Evolutionary conservation across 2,888 invertebrate species (phyloP).

Genomic region (Molorchus minor): DNA sequence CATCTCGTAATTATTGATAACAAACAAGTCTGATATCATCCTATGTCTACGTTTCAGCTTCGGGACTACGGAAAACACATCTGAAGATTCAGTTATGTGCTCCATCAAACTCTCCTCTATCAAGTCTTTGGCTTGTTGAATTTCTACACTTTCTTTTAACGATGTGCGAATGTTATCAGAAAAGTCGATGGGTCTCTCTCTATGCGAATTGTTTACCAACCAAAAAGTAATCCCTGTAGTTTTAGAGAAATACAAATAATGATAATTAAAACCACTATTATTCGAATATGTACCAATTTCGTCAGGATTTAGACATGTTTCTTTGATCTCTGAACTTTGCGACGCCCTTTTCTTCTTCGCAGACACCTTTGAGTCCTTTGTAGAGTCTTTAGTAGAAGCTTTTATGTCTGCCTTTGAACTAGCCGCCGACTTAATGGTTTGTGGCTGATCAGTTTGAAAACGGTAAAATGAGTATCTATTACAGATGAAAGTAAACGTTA

Average conservation of each 20-base stretch:
- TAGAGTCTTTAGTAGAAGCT: constrained; percentile 25
- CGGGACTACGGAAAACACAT: constrained; percentile 32
- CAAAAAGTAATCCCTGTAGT: constrained; percentile 33
- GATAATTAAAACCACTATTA: no score
- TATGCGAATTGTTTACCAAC: constrained; percentile 29
- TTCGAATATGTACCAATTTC: background rate
- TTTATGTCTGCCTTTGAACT: constrained; percentile 14
- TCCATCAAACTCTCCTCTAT: constrained; percentile 19
- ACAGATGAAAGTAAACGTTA: background rate
- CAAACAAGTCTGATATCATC: constrained; percentile 5
- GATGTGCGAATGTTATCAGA: constrained; percentile 21
- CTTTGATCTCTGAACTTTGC: background rate
- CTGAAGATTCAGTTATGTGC: constrained; percentile 26
- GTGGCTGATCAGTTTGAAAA: constrained; percentile 19
- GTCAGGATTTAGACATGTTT: no score
- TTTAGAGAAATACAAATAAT: no score
- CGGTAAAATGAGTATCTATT: background rate
- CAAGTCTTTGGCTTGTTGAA: constrained; percentile 21
- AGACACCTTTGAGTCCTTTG: constrained; percentile 27
- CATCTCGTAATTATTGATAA: background rate
- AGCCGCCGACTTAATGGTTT: background rate
- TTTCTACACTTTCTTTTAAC: constrained; percentile 21
- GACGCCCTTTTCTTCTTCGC: constrained; percentile 14
- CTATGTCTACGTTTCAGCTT: constrained; percentile 5
- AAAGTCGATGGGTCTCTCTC: constrained; percentile 30